phyloP scores from a whole-genome alignment of 1,140 invertebrate species.

The Diorhabda carinulata region DNA sequence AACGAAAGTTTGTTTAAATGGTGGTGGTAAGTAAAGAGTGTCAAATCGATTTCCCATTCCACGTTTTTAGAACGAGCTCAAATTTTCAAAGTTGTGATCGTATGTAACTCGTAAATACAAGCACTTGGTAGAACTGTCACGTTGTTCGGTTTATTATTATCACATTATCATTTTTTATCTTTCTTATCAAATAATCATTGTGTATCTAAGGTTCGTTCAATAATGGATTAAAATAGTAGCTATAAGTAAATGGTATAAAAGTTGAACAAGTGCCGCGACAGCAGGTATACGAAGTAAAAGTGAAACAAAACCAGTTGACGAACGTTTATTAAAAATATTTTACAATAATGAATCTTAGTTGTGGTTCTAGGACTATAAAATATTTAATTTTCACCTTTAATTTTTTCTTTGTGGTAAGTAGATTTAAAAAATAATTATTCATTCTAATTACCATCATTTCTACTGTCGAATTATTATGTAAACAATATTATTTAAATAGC shows the following conservation, averaged over 20 bases:
- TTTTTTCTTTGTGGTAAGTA: constrained; percentile 42
- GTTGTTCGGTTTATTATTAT: not conserved
- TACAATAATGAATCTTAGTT: constrained; percentile 35
- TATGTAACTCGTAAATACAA: not conserved
- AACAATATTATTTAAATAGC: constrained; percentile 6
- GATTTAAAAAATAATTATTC: no score
- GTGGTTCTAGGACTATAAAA: constrained; percentile 39
- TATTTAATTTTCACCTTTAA: constrained; percentile 36
- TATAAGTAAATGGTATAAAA: not conserved
- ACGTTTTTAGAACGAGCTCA: not conserved
- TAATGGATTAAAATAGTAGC: not conserved
- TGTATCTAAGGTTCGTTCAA: not conserved
- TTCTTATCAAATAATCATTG: not conserved
- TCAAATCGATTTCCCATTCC: not conserved
- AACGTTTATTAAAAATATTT: not conserved
- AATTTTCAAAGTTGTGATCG: not conserved
- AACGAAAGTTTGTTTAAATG: not conserved
- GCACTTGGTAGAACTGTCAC: not conserved
- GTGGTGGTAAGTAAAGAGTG: not conserved
- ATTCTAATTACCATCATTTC: no score
- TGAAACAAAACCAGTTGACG: not conserved
- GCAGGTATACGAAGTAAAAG: constrained; percentile 3
- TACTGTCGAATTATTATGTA: not conserved
- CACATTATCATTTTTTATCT: not conserved
- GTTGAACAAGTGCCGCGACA: not conserved